These are phyloP conservation scores for Hylaea fasciaria DNA, from an alignment of 2,888 invertebrate species.

Conservation along the genomic window DNA sequence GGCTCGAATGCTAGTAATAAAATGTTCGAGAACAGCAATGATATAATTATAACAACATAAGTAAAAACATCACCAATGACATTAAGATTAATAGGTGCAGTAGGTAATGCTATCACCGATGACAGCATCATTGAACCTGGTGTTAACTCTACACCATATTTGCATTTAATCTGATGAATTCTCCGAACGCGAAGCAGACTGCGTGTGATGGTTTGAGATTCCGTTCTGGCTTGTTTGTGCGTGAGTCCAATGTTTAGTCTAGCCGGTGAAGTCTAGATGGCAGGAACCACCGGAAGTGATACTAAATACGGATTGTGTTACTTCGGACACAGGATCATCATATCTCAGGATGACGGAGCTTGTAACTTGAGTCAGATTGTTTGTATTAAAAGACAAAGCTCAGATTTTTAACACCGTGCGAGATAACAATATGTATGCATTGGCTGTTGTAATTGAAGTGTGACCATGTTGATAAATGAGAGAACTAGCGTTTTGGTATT, in stretches of 20 bases:
- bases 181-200: slow-evolving; percentile 12
- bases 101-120: too few species aligned
- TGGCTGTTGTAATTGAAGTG: too few species aligned
- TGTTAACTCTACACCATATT: not conserved
- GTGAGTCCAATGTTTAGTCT: slow-evolving; percentile 60
- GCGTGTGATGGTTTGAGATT: slow-evolving; percentile 34
- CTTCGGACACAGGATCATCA: not conserved
- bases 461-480: too few species aligned
- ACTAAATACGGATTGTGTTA: slow-evolving; percentile 33
- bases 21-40: too few species aligned
- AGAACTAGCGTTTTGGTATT: too few species aligned
- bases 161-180: slow-evolving; percentile 10
- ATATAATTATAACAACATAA: not conserved
- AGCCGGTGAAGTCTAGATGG: slow-evolving; percentile 55
- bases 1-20: too few species aligned
- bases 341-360: too few species aligned
- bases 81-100: not conserved
- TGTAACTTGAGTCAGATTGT: slow-evolving; percentile 1
- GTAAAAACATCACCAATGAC: not conserved
- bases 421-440: too few species aligned
- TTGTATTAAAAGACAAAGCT: not conserved
- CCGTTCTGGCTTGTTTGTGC: slow-evolving; percentile 49
- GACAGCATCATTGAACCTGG: not conserved
- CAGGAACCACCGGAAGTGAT: slow-evolving; percentile 45
- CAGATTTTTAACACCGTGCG: too few species aligned